Evolutionary conservation across 2,797 vertebrate species (phyloP).

Genomic region (Nannoperca australis): DNA sequence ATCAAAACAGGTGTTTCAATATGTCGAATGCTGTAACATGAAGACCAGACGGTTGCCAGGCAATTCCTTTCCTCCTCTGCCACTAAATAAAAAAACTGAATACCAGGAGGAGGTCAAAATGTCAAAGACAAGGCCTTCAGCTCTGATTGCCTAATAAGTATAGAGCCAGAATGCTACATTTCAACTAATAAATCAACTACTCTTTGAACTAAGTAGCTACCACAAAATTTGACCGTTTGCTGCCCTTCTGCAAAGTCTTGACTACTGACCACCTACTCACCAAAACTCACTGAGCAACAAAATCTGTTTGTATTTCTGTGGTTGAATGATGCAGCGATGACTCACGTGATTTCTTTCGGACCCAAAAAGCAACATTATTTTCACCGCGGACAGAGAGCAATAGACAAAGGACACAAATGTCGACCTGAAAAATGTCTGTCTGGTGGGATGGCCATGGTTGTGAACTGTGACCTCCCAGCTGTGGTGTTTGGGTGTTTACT

Average conservation of each 20-base stretch:
- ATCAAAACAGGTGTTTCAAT: conserved; percentile 84
- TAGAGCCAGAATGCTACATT: conserved; percentile 21
- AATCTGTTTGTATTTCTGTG: conserved; percentile 66
- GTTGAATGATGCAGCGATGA: conserved; percentile 53
- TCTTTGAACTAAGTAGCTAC: conserved; percentile 34
- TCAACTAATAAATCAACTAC: conserved; percentile 39
- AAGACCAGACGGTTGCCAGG: conserved; percentile 67
- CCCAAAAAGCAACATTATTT: conserved; percentile 34
- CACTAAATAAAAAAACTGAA: conserved; percentile 71
- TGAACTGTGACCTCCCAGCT: conserved; percentile 59
- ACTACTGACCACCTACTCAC: conserved; percentile 31
- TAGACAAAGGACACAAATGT: conserved; percentile 35
- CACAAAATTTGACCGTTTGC: conserved; percentile 35
- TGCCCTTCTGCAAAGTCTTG: conserved; percentile 9
- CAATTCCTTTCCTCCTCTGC: conserved; percentile 69
- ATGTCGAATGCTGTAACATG: conserved; percentile 74
- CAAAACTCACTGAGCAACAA: conserved; percentile 51
- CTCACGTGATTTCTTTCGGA: conserved; percentile 37
- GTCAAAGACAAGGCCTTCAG: conserved; percentile 65
- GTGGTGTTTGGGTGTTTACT: conserved; percentile 38
- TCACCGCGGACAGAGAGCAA: conserved; percentile 40
- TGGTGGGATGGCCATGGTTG: conserved; percentile 29
- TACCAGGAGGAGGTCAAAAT: conserved; percentile 63
- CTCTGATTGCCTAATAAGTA: conserved; percentile 28
- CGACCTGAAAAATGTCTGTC: conserved; percentile 25